Percentiles rank a stretch among this genome's conserved stretches.
These are phyloP conservation scores for Danio aesculapii DNA, from an alignment of 2,797 vertebrate genomes.

Conservation along the genomic window DNA sequence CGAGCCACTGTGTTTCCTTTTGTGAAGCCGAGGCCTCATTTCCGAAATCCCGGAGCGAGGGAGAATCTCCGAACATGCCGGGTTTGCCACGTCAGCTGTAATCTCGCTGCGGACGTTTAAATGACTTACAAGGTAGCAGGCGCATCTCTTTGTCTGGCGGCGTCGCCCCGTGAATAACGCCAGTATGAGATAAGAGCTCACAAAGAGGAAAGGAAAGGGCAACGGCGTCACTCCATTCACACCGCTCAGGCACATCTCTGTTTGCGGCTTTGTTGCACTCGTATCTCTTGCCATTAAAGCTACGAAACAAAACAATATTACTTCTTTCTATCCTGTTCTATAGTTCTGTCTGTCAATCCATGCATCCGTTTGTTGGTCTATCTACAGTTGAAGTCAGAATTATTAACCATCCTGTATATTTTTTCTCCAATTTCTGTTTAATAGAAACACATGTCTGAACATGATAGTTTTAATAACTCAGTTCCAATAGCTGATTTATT, in stretches of 20 bases:
- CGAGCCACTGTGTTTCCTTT: conserved; percentile 53
- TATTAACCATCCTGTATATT: no score
- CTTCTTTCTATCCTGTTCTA: conserved; percentile 6
- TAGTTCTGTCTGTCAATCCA: neutral
- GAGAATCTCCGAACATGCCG: conserved; percentile 61
- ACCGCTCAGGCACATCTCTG: conserved; percentile 47
- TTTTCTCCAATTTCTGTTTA: no score
- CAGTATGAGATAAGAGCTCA: conserved; percentile 69
- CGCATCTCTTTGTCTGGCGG: conserved; percentile 72
- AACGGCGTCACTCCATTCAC: conserved; percentile 63
- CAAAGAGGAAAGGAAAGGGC: conserved; percentile 74
- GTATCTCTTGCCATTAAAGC: conserved; percentile 36
- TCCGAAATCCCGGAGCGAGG: conserved; percentile 64
- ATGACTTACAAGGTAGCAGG: conserved; percentile 68
- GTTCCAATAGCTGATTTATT: no score
- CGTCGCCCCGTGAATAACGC: conserved; percentile 73
- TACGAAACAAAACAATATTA: conserved; percentile 14
- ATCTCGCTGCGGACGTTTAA: conserved; percentile 65
- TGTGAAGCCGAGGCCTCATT: conserved; percentile 69
- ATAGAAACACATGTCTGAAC: no score
- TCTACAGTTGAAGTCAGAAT: no score
- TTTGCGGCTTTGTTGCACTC: conserved; percentile 28
- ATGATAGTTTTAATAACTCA: no score
- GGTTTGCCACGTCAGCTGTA: conserved; percentile 65
- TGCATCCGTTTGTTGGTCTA: no score